Percentiles rank a stretch among this genome's conserved stretches.
Evolutionary conservation across 2,113 vertebrate species (phyloP).

Genomic region (Numida meleagris): DNA sequence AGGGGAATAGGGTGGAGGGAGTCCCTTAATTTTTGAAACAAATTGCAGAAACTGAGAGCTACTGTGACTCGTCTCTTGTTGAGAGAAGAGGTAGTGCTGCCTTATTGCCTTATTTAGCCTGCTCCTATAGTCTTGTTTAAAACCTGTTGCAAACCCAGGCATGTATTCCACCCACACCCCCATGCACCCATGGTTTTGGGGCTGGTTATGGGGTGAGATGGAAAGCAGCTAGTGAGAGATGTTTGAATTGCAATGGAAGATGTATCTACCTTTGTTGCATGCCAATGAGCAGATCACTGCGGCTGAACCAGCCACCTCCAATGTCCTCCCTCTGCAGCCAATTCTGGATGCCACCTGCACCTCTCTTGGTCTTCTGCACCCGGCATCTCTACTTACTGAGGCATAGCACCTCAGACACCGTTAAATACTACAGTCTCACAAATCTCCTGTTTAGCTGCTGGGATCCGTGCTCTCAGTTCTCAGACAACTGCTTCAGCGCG

Average conservation of each 20-base stretch:
- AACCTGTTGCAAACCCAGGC: neutral
- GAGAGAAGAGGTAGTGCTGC: neutral
- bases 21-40: neutral
- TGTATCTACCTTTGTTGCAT: rapidly evolving
- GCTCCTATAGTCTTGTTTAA: neutral
- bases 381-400: rapidly evolving
- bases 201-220: neutral
- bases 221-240: neutral
- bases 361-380: rapidly evolving
- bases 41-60: neutral
- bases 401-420: neutral
- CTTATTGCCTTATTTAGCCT: neutral
- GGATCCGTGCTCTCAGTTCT: neutral
- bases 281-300: rapidly evolving
- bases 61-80: neutral
- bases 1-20: neutral
- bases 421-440: rapidly evolving
- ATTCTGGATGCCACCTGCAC: neutral
- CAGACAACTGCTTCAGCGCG: neutral
- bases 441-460: rapidly evolving
- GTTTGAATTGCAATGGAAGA: neutral
- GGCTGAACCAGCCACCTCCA: neutral
- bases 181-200: neutral
- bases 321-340: neutral
- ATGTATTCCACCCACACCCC: neutral